Evolutionary conservation across 2,113 vertebrate species (phyloP).

Genomic region (Phaethornis superciliosus): DNA sequence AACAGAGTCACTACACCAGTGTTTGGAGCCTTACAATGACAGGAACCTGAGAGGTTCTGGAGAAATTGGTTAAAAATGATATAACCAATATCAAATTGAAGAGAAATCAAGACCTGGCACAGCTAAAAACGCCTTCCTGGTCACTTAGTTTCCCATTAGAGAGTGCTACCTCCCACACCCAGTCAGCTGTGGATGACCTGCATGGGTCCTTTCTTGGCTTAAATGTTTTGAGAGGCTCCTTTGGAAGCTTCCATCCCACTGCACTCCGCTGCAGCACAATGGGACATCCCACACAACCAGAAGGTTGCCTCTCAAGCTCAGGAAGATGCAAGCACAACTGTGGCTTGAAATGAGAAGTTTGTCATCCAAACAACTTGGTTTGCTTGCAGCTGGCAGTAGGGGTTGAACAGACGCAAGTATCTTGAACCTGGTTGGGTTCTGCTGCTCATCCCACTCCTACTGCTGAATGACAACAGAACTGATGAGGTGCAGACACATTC

Average conservation of each 20-base stretch:
- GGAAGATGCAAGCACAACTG: no score
- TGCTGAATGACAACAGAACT: background rate
- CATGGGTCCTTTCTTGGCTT: background rate
- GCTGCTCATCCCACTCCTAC: background rate
- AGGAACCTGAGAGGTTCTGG: background rate
- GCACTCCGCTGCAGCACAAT: rapidly evolving
- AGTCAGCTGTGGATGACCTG: background rate
- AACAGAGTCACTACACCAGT: background rate
- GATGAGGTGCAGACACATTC: background rate
- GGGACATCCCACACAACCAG: background rate
- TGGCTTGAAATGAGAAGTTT: background rate
- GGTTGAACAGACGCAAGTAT: background rate
- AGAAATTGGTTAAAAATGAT: background rate
- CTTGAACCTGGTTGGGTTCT: background rate
- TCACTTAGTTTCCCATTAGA: background rate
- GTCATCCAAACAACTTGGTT: background rate
- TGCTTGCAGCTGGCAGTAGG: background rate
- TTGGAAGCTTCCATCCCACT: background rate
- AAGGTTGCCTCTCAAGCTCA: background rate
- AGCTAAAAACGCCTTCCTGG: background rate
- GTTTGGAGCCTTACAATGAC: background rate
- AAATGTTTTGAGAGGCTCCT: background rate
- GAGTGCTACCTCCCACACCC: rapidly evolving
- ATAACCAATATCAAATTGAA: no score
- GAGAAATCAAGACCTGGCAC: background rate